Evolutionary conservation across 1,140 invertebrate species (phyloP).

Genomic region (Neodiprion pinetum): DNA sequence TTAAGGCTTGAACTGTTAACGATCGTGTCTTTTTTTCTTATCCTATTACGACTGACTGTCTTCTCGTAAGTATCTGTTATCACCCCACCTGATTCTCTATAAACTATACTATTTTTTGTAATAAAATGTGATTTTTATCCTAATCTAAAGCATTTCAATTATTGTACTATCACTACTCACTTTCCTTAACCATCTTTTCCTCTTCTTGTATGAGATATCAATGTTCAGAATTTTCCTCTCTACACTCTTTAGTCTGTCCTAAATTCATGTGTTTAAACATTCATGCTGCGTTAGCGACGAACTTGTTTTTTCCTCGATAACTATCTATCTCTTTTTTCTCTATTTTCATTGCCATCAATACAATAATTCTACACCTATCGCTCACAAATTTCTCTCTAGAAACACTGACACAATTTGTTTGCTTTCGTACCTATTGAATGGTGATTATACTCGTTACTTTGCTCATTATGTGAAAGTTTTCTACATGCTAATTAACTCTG

Average conservation of each 20-base stretch:
- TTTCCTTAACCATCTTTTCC: not conserved
- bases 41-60: conserved; percentile 2
- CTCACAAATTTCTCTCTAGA: not conserved
- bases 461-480: too few species aligned
- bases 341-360: too few species aligned
- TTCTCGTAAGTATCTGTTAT: not conserved
- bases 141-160: not conserved
- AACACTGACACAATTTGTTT: too few species aligned
- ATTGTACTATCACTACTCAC: not conserved
- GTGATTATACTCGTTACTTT: too few species aligned
- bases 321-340: too few species aligned
- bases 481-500: not conserved
- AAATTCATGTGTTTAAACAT: too few species aligned
- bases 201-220: not conserved
- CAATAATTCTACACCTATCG: not conserved
- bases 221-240: too few species aligned
- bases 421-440: too few species aligned
- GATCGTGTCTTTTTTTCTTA: not conserved
- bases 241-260: too few species aligned
- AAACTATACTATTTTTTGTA: not conserved
- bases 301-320: too few species aligned
- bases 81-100: not conserved
- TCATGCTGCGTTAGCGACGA: too few species aligned
- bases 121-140: conserved; percentile 8
- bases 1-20: too few species aligned